A percentile compares a stretch with the other conserved stretches of the same genome.
Evolutionary conservation across 2,888 invertebrate genomes (phyloP).

Genomic region (Orchesella flavescens): DNA sequence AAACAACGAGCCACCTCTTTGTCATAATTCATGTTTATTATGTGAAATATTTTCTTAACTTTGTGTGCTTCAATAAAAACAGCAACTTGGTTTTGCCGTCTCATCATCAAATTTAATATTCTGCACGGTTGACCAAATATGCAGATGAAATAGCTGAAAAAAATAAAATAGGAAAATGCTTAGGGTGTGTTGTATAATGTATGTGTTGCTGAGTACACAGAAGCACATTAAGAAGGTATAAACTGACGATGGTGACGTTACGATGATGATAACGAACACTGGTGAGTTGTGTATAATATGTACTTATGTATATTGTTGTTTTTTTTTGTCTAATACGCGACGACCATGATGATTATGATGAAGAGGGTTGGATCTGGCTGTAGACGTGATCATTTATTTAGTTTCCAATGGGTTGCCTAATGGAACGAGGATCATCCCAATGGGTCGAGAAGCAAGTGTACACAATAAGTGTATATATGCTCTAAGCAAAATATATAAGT

Average conservation of each 20-base stretch:
- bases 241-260: neutral
- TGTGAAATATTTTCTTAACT: too few relatives aligned
- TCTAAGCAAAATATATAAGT: neutral
- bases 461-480: neutral
- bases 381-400: conserved; percentile 68
- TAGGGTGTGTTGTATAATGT: too few relatives aligned
- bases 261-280: conserved; percentile 14
- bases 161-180: too few relatives aligned
- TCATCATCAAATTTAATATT: too few relatives aligned
- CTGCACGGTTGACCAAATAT: too few relatives aligned
- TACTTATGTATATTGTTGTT: neutral
- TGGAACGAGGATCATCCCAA: conserved; percentile 46
- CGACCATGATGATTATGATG: conserved; percentile 25
- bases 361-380: conserved; percentile 49
- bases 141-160: too few relatives aligned
- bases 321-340: neutral
- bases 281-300: neutral
- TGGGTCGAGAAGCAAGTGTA: neutral
- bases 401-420: conserved; percentile 50
- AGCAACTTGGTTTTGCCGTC: too few relatives aligned
- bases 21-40: too few relatives aligned
- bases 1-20: too few relatives aligned
- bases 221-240: neutral
- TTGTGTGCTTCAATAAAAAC: too few relatives aligned
- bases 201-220: neutral